Base-by-base conservation (phyloP, 2,113 vertebrate species). In the Anguilla japonica region DNA sequence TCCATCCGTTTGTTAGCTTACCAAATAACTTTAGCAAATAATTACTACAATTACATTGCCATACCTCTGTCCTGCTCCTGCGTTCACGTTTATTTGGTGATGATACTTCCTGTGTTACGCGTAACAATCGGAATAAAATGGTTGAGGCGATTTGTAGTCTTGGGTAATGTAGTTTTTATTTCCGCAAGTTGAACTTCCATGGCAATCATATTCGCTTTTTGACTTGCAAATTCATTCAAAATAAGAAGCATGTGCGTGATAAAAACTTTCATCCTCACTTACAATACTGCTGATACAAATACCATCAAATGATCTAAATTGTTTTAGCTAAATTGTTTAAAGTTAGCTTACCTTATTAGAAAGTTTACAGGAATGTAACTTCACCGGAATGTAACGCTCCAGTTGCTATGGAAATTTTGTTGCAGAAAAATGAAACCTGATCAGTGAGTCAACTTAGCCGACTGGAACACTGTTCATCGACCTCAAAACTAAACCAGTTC, bases 401-500 rank as follows among this genome's bases (percentile, higher is more conserved):
- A 3, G 90, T 92, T 91, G 43, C 88, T 60, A 85, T 90, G 88
- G 89, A 79, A 85, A 92, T 89, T 56, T 0, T 67, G 82, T 79
- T 67, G 22, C 46, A 29, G 67, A 75, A 41, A 60, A 53, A 43
- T 67, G 26, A 40, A 81, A 50, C 41, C 6, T 41, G 43, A 18
- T 53, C 5, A n/a, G 43, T 53, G 60, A 18, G 60, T 15, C 41
- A 82, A 43, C 40, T 41, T 81, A 22, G 79, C 53, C 78, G 87
- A 86, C 26, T 16, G 6, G 39, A 53, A 29, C 78, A 18, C 7
- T 56, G 43, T 22, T 26, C 46, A 39, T 34, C 15, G 18, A 9
- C 50, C 50, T 40, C 57, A 1, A 29, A 71, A 16, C 40, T 16
- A 53, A 53, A 50, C 71, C 18, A 87, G 84, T 20, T 71, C 60